A percentile compares a stretch with the other conserved stretches of the same genome.
Conservation (phyloP, 2,113 vertebrate species). For the Tenebrosternarchus preto region DNA sequence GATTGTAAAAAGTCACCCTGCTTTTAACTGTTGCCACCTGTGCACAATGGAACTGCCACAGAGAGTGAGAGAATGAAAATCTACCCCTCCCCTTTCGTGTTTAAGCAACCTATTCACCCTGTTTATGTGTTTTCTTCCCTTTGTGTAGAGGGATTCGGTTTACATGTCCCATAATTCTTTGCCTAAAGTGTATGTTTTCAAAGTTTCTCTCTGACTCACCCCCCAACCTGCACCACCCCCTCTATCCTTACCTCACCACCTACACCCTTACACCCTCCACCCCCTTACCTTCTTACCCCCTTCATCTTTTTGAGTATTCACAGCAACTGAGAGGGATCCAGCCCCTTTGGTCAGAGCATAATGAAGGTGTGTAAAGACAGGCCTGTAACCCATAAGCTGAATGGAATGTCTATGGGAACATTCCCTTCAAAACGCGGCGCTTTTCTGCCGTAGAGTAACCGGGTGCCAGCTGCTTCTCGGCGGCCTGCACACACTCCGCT, state of each 20-base stretch:
- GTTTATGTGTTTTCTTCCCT: too few species aligned
- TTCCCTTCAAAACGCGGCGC: background rate
- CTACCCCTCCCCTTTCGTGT: conserved; percentile 7
- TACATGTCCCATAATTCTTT: conserved; percentile 28
- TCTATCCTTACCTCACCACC: background rate
- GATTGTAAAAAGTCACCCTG: conserved; percentile 42
- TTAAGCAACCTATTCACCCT: conserved; percentile 26
- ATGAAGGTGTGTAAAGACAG: background rate
- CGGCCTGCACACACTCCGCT: background rate
- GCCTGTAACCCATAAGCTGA: background rate
- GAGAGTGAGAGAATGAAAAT: background rate
- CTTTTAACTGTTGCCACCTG: conserved; percentile 54
- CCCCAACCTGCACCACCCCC: background rate
- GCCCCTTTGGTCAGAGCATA: background rate
- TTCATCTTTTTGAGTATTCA: background rate
- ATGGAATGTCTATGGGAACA: conserved; percentile 1
- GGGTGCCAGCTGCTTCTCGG: background rate
- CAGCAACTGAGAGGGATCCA: background rate
- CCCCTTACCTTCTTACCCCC: background rate
- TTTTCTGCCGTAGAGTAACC: background rate
- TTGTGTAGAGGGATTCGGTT: conserved; percentile 35
- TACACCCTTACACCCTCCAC: too few species aligned
- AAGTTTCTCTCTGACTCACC: background rate
- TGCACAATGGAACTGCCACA: conserved; percentile 23
- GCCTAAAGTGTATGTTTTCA: conserved; percentile 1